Evolutionary conservation across 2,113 vertebrate genomes (phyloP), one percentile per base, ranked within the genome.

Genomic region (Nibea albiflora): DNA sequence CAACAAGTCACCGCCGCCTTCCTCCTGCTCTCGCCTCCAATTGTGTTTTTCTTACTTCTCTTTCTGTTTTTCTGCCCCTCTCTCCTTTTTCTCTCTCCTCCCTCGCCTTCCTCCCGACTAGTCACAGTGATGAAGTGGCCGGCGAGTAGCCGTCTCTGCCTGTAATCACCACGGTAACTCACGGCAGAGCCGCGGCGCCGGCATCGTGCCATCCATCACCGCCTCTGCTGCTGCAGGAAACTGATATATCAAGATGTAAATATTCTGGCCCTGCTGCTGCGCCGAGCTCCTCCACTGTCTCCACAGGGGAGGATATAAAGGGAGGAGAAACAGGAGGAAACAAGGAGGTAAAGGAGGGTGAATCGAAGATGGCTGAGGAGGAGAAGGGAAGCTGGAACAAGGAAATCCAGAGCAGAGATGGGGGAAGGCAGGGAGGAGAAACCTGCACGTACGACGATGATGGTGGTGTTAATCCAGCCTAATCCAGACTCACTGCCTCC

Each of bases 141-240:
- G 79, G 83, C 61, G 87, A 91, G 89, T 79, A 76, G 93, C 93
- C 93, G 93, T 91, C 93, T 93, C 87, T 89, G 87, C 88, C 74
- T 85, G 90, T 94, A 94, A 95, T 95, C 94, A 92, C 90, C 86
- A 81, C 92, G 58, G 91, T 95, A 95, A 95, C 94, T 94, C 92
- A 93, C 50, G 83, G 83, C 75, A 69, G 80, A 67, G 77, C 89
- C 82, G 85, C 81, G 73, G 87, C 73, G 50, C 77, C 83, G 72
- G 91, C 92, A 87, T 76, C 80, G 35, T 3, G 46, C 82, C 81
- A 94, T 94, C 91, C 87, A 91, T 95, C 94, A 94, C 83, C 75
- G 86, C 88, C 90, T 83, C 44, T 50, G 20, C 86, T 58, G 83
- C 88, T 86, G 83, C 86, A 75, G 73, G 73, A 84, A 87, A 78